Evolutionary conservation across 2,113 vertebrate genomes (phyloP).

Genomic region (Xenopus tropicalis): DNA sequence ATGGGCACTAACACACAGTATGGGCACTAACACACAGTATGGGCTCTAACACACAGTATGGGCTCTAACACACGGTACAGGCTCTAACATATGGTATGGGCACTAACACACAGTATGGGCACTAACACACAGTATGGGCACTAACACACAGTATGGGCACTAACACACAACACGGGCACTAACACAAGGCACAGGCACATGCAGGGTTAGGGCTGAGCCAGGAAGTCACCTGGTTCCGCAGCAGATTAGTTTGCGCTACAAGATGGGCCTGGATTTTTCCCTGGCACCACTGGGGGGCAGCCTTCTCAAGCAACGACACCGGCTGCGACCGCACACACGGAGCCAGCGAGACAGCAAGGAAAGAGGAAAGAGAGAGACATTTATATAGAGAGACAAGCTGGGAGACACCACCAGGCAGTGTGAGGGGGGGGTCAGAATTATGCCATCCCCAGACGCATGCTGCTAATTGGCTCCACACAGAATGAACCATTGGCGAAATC

Average conservation of each 20-base stretch:
- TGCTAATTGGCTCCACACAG: constrained; percentile 53
- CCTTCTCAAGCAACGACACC: constrained; percentile 94
- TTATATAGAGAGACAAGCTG: constrained; percentile 42
- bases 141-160: too few relatives aligned
- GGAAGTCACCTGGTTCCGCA: constrained; percentile 93
- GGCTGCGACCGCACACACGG: constrained; percentile 70
- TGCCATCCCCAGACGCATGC: constrained; percentile 55
- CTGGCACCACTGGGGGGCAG: constrained; percentile 97
- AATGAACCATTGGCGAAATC: constrained; percentile 30
- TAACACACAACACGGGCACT: too few relatives aligned
- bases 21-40: too few relatives aligned
- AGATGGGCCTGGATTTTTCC: constrained; percentile 97
- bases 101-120: too few relatives aligned
- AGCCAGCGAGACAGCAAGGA: constrained; percentile 53
- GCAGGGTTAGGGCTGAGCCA: constrained; percentile 64
- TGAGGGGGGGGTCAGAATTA: constrained; percentile 47
- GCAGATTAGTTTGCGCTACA: constrained; percentile 97
- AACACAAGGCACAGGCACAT: constrained; percentile 52
- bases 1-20: too few relatives aligned
- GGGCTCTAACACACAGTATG: too few relatives aligned
- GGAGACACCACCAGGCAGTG: constrained; percentile 45
- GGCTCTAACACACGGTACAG: constrained; percentile 10
- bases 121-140: too few relatives aligned
- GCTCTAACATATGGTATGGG: constrained; percentile 24
- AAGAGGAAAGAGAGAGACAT: constrained; percentile 42